Percentiles rank a stretch among this genome's conserved stretches.
Evolutionary conservation across 2,888 invertebrate genomes (phyloP).

Genomic region (Trachelus troglodyta): DNA sequence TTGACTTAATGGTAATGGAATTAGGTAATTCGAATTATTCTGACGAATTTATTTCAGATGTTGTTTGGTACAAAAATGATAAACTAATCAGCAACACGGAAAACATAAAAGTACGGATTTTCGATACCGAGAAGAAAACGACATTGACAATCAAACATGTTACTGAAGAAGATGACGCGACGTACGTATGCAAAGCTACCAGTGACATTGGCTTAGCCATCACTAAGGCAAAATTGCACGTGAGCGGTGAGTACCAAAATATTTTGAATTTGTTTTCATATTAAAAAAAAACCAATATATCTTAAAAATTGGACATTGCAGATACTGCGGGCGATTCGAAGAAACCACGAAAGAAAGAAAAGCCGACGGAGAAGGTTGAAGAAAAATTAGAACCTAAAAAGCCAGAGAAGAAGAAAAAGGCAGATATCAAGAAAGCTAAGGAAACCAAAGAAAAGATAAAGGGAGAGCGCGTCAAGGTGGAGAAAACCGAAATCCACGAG

Average conservation of each 20-base stretch:
- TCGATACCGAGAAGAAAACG: constrained; percentile 74
- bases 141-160: constrained; percentile 77
- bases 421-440: constrained; percentile 67
- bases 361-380: constrained; percentile 37
- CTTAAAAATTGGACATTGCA: background rate
- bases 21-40: background rate
- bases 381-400: constrained; percentile 44
- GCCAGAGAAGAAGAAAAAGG: constrained; percentile 53
- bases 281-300: background rate
- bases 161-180: constrained; percentile 76
- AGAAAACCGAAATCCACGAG: constrained; percentile 57
- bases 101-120: constrained; percentile 77
- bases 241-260: constrained; percentile 63
- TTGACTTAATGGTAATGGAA: background rate
- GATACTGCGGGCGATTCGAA: constrained; percentile 63
- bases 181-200: constrained; percentile 85
- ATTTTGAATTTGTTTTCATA: background rate
- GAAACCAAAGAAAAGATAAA: constrained; percentile 66
- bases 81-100: constrained; percentile 81
- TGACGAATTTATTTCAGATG: constrained; percentile 71
- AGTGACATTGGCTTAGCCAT: constrained; percentile 86
- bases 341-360: constrained; percentile 62
- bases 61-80: constrained; percentile 88
- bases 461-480: constrained; percentile 68
- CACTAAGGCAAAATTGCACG: constrained; percentile 82